Base-by-base conservation (phyloP, 2,797 vertebrate genomes). In the Pteropus rufus region DNA sequence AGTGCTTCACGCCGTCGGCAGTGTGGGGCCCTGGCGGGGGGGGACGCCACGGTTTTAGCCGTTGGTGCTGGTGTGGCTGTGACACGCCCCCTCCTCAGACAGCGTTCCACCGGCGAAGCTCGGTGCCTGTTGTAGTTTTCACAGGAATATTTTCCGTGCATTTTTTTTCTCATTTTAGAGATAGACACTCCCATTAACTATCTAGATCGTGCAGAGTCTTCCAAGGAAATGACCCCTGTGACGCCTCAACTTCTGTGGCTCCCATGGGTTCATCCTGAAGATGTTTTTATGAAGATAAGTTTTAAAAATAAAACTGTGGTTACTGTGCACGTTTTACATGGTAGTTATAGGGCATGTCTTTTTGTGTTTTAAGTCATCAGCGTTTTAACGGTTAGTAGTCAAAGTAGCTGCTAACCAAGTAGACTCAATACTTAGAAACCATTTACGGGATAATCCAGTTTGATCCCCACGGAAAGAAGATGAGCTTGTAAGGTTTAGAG, bases 61-160 rank as follows among this genome's bases (percentile, higher is more conserved):
- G 1, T 11, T 15, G 3, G 1, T 2, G 10, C 46, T 11, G 11
- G 29, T 2, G 0, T 46, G 10, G 3, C 75, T 3, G 29, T 0
- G 26, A 5, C 0, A 0, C 41, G 56, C 8, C 23, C 0, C 65
- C 24, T 8, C 44, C 24, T 49, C 24, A 10, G 3, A 36, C 31
- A 5, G n/a, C 11, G 0, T 24, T 0, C 12, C 46, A 52, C 2
- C 8, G 34, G 29, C 1, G 31, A 44, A 6, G 67, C 29, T 18
- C 0, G 0, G 2, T 29, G 31, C 56, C 5, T 5, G 11, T 0
- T 2, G 31, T 31, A 16, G 4, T 26, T 36, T 31, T 29, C 31
- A 15, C 5, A 12, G 15, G 15, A 14, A 4, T 12, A 39, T 49
- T 1, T 1, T 54, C 23, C 1, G 0, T 26, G 4, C 39, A 2